Base-by-base conservation (phyloP, 2,888 invertebrate genomes). In the Tetramorium bicarinatum region DNA sequence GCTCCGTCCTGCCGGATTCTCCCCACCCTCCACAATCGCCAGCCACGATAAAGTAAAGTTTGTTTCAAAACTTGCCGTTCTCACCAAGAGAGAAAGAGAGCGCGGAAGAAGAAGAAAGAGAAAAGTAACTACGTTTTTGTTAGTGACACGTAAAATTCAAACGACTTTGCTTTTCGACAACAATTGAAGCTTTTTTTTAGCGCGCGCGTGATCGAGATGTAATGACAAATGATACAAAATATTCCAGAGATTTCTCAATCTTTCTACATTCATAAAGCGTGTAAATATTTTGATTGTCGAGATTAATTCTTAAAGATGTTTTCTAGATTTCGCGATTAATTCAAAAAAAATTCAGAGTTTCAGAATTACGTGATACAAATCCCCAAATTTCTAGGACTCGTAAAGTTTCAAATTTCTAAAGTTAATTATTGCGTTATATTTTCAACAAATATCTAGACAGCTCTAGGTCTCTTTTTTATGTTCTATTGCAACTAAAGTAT, bases 41-140 rank as follows among this genome's bases (percentile, higher is more conserved):
- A 91, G 91, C 91, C 89, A 90, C 93, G 93, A 93, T 93, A 93
- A 94, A 94, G 93, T 93, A 93, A 93, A 94, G 94, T 94, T 94
- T 94, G 93, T 93, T 93, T 92, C 91, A 89, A 93, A 93, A 93
- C 92, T 93, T 93, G 88, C 91, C 90, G 84, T 89, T 84, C 81
- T 66, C 85, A 77, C 82, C 79, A 77, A 25, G n/a, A 76, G n/a
- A 41, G 80, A 71, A 4, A 41, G 34, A 69, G 72, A 47, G 74
- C 80, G 87, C 15, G n/a, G 34, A 61, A 29, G 54, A 38, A 38
- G 7, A 59, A 61, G 15, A 61, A 54, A 25, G 34, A 66, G 34
- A 61, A 11, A 82, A 85, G 90, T 91, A 88, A 90, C 90, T 89
- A 84, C 88, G 89, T 92, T 93, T 93, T 92, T 92, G 91, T 91